Conservation (phyloP, 2,113 vertebrate genomes). For the Lepus timidus region DNA sequence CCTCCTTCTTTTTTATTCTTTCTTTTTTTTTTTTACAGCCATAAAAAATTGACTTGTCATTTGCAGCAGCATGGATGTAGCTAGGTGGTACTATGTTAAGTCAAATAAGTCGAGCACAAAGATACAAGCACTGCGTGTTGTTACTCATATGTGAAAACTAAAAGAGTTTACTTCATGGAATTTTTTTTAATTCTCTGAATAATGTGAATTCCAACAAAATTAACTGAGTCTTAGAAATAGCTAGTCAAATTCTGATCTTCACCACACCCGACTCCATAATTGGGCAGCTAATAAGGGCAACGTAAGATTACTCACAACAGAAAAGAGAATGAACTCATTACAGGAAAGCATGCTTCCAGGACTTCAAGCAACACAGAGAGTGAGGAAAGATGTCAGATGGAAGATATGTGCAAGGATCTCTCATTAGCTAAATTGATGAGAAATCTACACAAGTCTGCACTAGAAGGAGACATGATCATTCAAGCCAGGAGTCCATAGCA, state of each 20-base stretch:
- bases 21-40: too few species aligned
- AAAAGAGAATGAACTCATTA: not conserved
- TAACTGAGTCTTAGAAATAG: not conserved
- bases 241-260: not conserved
- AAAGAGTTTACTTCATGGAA: too few species aligned
- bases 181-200: not conserved
- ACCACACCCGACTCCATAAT: not conserved
- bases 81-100: too few species aligned
- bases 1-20: too few species aligned
- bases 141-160: too few species aligned
- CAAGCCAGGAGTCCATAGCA: accelerated
- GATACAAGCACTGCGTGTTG: too few species aligned
- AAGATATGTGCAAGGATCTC: not conserved
- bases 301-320: not conserved
- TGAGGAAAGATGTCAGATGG: accelerated
- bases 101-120: too few species aligned
- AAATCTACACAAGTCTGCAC: not conserved
- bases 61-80: too few species aligned
- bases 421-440: not conserved
- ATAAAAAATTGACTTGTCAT: too few species aligned
- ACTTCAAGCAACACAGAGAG: not conserved
- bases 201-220: not conserved
- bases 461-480: accelerated
- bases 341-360: not conserved
- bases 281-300: not conserved